Evolutionary conservation across 2,797 vertebrate genomes (phyloP).

Genomic region (Chaenodraco wilsoni): DNA sequence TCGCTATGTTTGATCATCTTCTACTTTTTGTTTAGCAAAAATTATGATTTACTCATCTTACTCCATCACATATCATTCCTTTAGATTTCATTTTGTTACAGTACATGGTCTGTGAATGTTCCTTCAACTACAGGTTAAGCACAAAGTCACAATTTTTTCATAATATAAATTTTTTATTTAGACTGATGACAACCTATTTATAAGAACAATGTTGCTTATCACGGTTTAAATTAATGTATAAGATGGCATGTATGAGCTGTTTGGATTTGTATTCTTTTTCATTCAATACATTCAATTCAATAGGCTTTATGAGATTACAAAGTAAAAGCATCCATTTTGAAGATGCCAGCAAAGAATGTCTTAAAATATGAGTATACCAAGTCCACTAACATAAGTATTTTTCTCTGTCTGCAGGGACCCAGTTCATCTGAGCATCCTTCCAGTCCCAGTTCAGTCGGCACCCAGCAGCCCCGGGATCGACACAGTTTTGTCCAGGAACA

Average conservation of each 20-base stretch:
- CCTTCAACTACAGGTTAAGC: neutral
- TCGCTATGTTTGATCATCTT: neutral
- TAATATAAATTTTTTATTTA: slow-evolving; percentile 2
- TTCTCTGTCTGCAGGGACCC: slow-evolving; percentile 73
- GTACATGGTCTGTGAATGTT: neutral
- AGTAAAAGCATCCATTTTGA: no score
- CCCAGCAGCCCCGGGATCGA: slow-evolving; percentile 66
- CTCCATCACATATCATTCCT: neutral
- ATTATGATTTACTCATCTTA: neutral
- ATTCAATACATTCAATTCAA: no score
- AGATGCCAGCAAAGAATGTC: neutral
- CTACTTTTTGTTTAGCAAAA: neutral
- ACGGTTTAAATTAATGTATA: neutral
- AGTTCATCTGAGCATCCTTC: slow-evolving; percentile 67
- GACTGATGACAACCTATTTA: neutral
- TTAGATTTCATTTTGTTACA: neutral
- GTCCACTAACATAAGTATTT: neutral
- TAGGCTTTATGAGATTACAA: no score
- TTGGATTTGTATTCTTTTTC: neutral
- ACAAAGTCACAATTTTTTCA: neutral
- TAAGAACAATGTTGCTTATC: no score
- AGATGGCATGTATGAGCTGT: neutral
- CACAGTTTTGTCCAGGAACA: slow-evolving; percentile 95
- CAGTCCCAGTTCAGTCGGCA: slow-evolving; percentile 55
- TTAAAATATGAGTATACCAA: neutral